Evolutionary conservation across 92 coral and sea anemone genomes (phyloP).

Genomic region (Plumapathes pennacea): DNA sequence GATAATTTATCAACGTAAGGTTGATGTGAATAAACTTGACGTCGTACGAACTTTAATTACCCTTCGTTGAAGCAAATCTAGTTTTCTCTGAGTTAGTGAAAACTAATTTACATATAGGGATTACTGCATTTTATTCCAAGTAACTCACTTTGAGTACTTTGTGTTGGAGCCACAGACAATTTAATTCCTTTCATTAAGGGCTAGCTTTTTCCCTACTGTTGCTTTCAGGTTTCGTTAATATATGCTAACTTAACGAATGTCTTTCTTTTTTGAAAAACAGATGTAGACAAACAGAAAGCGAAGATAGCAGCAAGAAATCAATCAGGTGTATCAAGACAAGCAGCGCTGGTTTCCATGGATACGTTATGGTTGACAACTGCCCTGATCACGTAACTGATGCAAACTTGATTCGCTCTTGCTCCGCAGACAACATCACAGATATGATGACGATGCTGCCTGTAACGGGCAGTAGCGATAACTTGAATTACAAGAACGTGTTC

Average conservation of each 20-base stretch:
- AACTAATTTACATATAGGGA: no score
- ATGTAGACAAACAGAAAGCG: not conserved
- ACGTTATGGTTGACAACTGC: constrained; percentile 5
- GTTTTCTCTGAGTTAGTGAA: no score
- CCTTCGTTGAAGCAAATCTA: no score
- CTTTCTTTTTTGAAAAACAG: not conserved
- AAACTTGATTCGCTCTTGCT: not conserved
- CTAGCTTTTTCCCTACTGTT: no score
- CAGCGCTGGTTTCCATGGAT: not conserved
- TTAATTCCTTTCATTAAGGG: no score
- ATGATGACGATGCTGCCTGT: constrained; percentile 8
- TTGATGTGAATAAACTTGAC: no score
- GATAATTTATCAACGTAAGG: no score
- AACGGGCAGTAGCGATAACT: not conserved
- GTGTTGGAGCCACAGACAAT: no score
- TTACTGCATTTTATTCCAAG: no score
- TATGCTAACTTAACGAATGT: not conserved
- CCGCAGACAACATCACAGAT: not conserved
- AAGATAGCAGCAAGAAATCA: not conserved
- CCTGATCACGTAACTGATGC: not conserved
- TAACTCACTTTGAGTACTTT: no score
- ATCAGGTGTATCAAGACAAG: constrained; percentile 8
- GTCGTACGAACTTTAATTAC: no score
- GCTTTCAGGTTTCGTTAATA: not conserved
- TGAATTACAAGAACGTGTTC: constrained; percentile 16